Percentiles rank a stretch among this genome's conserved stretches.
Conservation (phyloP, 2,797 vertebrate genomes). For the Pelochelys cantorii region DNA sequence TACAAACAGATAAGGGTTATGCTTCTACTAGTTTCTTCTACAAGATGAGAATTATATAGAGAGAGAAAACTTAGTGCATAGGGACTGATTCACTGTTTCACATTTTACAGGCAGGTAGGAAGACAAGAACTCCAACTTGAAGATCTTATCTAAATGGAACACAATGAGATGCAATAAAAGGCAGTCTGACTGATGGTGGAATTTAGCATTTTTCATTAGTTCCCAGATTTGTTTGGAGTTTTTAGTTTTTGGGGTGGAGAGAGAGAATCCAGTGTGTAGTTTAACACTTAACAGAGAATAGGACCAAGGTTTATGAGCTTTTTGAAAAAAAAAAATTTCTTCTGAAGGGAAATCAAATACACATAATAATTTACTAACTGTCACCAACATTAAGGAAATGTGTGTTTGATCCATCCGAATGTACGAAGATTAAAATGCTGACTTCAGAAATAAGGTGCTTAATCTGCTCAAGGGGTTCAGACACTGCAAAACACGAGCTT, state of each 20-base stretch:
- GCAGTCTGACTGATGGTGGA: background rate
- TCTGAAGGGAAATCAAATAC: background rate
- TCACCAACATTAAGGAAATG: background rate
- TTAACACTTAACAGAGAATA: background rate
- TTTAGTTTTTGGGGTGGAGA: background rate
- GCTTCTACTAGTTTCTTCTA: background rate
- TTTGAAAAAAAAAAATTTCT: background rate
- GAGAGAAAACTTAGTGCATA: background rate
- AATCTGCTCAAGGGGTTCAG: background rate
- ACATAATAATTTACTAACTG: background rate
- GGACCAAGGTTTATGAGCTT: background rate
- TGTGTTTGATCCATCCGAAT: background rate
- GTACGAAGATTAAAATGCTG: background rate
- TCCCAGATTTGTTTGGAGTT: fast-evolving
- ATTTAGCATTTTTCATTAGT: background rate
- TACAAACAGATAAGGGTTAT: background rate
- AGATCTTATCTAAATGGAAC: background rate
- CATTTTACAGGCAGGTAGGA: background rate
- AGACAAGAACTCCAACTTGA: background rate
- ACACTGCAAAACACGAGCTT: background rate
- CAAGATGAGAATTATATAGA: background rate
- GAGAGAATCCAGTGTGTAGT: background rate
- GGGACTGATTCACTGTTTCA: background rate
- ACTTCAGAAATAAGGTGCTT: fast-evolving
- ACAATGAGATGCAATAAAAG: background rate